phyloP scores from a whole-genome alignment of 1,140 invertebrate species.

The Drosophila chauvacae region DNA sequence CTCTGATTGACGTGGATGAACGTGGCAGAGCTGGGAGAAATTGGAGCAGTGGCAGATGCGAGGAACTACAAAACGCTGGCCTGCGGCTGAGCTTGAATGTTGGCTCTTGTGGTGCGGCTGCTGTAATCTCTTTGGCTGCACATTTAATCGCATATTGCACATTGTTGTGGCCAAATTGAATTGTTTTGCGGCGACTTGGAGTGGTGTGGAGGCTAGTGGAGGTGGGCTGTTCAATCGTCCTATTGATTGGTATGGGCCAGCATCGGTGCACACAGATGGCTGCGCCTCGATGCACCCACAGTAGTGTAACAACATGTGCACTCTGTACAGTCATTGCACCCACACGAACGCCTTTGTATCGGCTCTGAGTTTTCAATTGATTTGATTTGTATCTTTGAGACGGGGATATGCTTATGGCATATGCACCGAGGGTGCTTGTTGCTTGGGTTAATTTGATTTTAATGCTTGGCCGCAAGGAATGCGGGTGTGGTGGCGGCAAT shows the following conservation, averaged over 20 bases:
- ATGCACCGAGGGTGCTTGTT: constrained; percentile 4
- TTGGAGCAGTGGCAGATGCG: constrained; percentile 20
- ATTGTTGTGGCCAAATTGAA: constrained; percentile 45
- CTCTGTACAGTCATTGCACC: background rate
- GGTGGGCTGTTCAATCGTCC: constrained; percentile 39
- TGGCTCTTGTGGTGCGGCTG: constrained; percentile 37
- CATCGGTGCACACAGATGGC: constrained; percentile 33
- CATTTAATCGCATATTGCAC: constrained; percentile 43
- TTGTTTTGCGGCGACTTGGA: constrained; percentile 26
- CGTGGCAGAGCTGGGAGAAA: constrained; percentile 4
- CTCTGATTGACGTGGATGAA: constrained; percentile 32
- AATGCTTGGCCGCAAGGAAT: constrained; percentile 26
- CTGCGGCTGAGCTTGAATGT: constrained; percentile 34
- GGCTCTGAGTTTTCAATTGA: constrained; percentile 34
- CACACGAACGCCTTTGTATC: constrained; percentile 15
- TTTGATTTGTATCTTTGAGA: constrained; percentile 44
- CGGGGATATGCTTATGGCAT: constrained; percentile 27
- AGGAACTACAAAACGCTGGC: constrained; percentile 26
- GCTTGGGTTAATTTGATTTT: constrained; percentile 44
- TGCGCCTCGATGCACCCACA: constrained; percentile 29
- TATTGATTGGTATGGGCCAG: constrained; percentile 27
- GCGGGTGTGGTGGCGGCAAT: constrained; percentile 36
- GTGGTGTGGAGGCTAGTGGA: background rate
- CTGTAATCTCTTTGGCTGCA: constrained; percentile 44
- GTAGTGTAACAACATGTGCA: constrained; percentile 4